Base-by-base conservation (phyloP, 2,888 invertebrate species). In the Phymatocera aterrima region DNA sequence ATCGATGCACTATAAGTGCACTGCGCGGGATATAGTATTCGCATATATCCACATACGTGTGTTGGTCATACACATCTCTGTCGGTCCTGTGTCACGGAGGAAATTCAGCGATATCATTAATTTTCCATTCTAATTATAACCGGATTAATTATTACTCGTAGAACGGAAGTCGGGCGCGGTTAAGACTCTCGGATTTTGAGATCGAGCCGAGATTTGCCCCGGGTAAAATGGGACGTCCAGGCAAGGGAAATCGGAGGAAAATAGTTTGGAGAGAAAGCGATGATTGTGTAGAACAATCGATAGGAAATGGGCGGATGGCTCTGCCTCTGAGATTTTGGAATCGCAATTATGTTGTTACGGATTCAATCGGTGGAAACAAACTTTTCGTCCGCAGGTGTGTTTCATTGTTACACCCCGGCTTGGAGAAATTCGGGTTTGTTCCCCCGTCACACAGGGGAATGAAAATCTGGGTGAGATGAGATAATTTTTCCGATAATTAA, bases 1-100 rank as follows among this genome's bases (percentile, higher is more conserved):
- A 60, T 60, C 28, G 54, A 60, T 75, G 75, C 43, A 40, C 75
- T 37, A 43, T 15, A 40, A 43, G 60, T 60, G 75, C 60, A 34
- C 51, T 31, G 18, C 24, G 21, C 51, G 72, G 24, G 21, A 60
- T 75, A 24, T 40, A 40, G 60, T 28, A 60, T 57, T 10, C 40
- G 15, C 15, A 24, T 21, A 10, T 21, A 21, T 5, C 18, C 15
- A 37, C 24, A 31, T 61, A 12, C n/a, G n/a, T n/a, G n/a, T n/a
- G n/a, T n/a, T n/a, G n/a, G n/a, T n/a, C n/a, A n/a, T n/a, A n/a
- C n/a, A n/a, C n/a, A n/a, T n/a, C n/a, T n/a, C n/a, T n/a, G n/a
- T n/a, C n/a, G n/a, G n/a, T n/a, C 15, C 18, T 24, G 24, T 21
- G 46, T 64, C 34, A 57, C 15, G 34, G 37, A 18, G 4, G 12